Conservation (phyloP, 1,140 invertebrate genomes). For the Leptonema lineaticorne region DNA sequence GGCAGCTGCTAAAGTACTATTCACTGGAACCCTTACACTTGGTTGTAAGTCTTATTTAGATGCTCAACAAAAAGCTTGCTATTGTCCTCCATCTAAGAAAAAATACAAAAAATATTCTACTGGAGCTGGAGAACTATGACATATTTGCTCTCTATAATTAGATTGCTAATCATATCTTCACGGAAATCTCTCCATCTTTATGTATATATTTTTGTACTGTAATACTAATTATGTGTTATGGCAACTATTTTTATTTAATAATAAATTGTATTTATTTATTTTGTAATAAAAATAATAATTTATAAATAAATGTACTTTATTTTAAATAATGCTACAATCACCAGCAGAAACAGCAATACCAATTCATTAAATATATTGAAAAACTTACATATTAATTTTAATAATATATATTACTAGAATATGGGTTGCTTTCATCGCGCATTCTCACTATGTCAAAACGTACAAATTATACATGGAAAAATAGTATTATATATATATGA, state of each 20-base stretch:
- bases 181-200: too few species aligned
- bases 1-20: conserved; percentile 78
- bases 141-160: not conserved
- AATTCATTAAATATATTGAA: conserved; percentile 30
- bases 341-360: conserved; percentile 29
- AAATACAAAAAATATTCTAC: conserved; percentile 57
- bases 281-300: not conserved
- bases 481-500: not conserved
- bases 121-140: conserved; percentile 53
- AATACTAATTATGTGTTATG: too few species aligned
- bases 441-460: not conserved
- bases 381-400: conserved; percentile 31
- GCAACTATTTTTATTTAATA: too few species aligned
- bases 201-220: too few species aligned
- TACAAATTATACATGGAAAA: conserved; percentile 9
- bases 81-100: conserved; percentile 60
- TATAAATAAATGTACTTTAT: conserved; percentile 32
- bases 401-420: conserved; percentile 23
- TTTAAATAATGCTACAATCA: conserved; percentile 32
- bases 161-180: too few species aligned
- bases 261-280: not conserved
- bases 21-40: conserved; percentile 75
- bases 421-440: conserved; percentile 5
- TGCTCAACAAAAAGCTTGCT: conserved; percentile 77
- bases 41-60: conserved; percentile 82